Base-by-base conservation (phyloP, 2,113 vertebrate genomes). In the Hiodon alosoides region DNA sequence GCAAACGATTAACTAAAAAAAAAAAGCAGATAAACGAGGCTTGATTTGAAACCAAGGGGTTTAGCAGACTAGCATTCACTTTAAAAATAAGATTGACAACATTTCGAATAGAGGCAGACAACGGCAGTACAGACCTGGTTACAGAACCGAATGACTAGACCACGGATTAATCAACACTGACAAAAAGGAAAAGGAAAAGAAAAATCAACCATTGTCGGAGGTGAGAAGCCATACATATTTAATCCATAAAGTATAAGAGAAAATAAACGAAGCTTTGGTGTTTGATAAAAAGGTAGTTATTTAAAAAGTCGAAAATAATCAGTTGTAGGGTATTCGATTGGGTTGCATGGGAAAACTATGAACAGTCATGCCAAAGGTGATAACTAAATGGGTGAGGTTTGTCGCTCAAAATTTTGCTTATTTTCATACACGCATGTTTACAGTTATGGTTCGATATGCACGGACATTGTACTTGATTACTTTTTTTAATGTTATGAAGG, bases 351-450 rank as follows among this genome's bases (percentile, higher is more conserved):
- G 31, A 5, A 55, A 69, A 55, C 68, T 55, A 51, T 16, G 52
- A 10, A 61, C 8, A 14, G 10, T 14, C 10, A 61, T 17, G 11
- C 31, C 68, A 11, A 77, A 78, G 83, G 82, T 85, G 82, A 67
- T 17, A 82, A 74, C 80, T 70, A 76, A 72, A 81, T 77, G 84
- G 85, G 83, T 87, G 86, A 86, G 85, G 81, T 87, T 79, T 78
- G 14, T 50, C 73, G 67, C 83, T 82, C 80, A 84, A 87, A 87
- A 86, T 31, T 64, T 16, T n/a, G 31, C 31, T 31, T 16, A 50
- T 64, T 53, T 54, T 64, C 4, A 3, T 53, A n/a, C n/a, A 16
- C 4, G 72, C 64, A 66, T 3, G 47, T 46, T 73, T 54, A 14
- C 16, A 71, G 17, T 53, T 6, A 16, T 47, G 8, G 53, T 8